phyloP scores from a whole-genome alignment of 1,140 invertebrate genomes.

The Pectinophora gossypiella region DNA sequence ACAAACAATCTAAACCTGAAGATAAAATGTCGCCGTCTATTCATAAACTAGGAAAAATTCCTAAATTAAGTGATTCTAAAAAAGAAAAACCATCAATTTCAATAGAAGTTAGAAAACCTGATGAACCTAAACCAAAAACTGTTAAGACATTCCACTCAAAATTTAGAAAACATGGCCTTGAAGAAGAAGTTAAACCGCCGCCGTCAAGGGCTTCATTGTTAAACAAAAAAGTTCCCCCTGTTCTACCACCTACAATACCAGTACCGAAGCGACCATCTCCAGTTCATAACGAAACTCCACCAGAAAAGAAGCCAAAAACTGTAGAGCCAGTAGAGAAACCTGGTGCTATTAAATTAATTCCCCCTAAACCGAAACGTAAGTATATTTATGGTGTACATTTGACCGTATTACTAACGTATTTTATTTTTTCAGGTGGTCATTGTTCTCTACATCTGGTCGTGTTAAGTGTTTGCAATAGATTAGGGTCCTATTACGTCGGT shows the following conservation, averaged over 20 bases:
- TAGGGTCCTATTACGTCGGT: conserved; percentile 37
- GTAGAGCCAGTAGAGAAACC: conserved; percentile 80
- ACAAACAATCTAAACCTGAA: conserved; percentile 75
- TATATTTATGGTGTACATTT: conserved; percentile 55
- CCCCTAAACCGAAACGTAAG: conserved; percentile 93
- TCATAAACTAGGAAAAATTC: conserved; percentile 85
- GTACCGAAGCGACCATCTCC: conserved; percentile 80
- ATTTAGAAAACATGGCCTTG: conserved; percentile 89
- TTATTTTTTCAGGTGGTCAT: conserved; percentile 59
- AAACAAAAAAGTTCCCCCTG: conserved; percentile 78
- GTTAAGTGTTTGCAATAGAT: conserved; percentile 32
- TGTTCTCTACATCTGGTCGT: conserved; percentile 23
- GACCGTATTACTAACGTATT: conserved; percentile 39
- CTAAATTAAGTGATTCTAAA: conserved; percentile 80
- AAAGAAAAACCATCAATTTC: conserved; percentile 87
- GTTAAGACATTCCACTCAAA: conserved; percentile 93
- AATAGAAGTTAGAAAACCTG: conserved; percentile 84
- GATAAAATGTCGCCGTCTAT: conserved; percentile 79
- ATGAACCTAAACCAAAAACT: conserved; percentile 84
- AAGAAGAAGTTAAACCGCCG: conserved; percentile 88
- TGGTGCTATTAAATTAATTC: conserved; percentile 88
- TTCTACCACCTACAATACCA: conserved; percentile 65
- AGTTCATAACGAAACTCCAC: conserved; percentile 72
- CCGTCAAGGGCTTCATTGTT: conserved; percentile 77
- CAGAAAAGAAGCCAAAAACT: conserved; percentile 86